Conservation (phyloP, 2,797 vertebrate species). For the Hypotaenidia okinawae region DNA sequence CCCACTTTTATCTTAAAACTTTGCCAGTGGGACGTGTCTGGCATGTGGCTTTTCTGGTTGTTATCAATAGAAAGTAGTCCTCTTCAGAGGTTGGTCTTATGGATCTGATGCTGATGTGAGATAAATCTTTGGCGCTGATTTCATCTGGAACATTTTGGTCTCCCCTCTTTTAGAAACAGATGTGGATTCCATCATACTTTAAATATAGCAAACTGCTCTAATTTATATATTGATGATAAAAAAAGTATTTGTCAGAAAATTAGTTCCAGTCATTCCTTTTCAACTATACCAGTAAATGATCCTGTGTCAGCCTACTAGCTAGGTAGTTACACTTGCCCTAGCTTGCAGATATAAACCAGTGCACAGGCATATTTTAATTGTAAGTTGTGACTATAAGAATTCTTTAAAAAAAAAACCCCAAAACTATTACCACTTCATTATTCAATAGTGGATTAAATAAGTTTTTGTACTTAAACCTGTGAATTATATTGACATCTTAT, state of each 20-base stretch:
- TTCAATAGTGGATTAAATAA: not conserved
- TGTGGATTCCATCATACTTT: not conserved
- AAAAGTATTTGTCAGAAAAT: not conserved
- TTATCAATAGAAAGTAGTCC: not conserved
- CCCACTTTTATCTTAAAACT: not conserved
- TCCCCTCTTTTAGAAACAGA: not conserved
- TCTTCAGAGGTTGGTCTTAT: not conserved
- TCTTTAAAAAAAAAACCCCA: not conserved
- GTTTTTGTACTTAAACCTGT: not conserved
- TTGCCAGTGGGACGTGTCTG: not conserved
- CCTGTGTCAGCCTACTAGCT: not conserved
- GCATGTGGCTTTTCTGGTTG: not conserved
- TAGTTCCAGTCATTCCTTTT: not conserved
- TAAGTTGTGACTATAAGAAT: not conserved
- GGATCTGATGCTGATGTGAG: not conserved
- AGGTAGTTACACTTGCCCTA: not conserved
- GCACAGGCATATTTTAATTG: not conserved
- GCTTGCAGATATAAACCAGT: not conserved
- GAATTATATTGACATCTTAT: not conserved
- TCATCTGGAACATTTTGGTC: not conserved
- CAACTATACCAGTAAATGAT: not conserved
- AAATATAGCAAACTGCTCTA: not conserved
- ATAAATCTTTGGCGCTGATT: not conserved
- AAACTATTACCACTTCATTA: not conserved
- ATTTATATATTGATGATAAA: not conserved